Conservation (phyloP, 2,113 vertebrate species). For the Hyaena hyaena region DNA sequence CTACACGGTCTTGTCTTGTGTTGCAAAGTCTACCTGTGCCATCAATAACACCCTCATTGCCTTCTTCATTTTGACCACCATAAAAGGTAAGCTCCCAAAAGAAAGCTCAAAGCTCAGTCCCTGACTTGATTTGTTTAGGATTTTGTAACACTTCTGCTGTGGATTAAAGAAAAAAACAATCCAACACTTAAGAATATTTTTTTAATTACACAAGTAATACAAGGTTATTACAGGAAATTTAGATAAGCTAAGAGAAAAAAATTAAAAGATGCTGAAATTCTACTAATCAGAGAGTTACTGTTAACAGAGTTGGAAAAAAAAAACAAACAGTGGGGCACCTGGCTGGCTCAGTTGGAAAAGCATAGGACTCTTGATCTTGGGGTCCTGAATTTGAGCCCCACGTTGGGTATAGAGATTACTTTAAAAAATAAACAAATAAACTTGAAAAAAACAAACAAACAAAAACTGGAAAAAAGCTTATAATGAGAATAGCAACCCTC, state of each 20-base stretch:
- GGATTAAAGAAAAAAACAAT: background rate
- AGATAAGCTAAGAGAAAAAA: background rate
- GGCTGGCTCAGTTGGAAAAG: background rate
- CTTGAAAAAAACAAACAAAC: background rate
- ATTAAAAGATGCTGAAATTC: conserved; percentile 33
- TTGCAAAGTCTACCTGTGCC: conserved; percentile 97
- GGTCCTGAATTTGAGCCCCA: background rate
- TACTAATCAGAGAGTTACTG: conserved; percentile 13
- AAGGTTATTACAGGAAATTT: conserved; percentile 44
- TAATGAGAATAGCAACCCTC: background rate
- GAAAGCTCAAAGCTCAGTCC: background rate
- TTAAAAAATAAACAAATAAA: background rate
- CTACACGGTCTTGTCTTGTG: conserved; percentile 96
- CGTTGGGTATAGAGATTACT: background rate
- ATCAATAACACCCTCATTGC: conserved; percentile 95
- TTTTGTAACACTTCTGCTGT: background rate
- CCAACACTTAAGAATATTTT: background rate
- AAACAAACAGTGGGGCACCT: background rate
- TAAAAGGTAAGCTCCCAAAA: conserved; percentile 90
- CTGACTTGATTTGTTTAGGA: conserved; percentile 13
- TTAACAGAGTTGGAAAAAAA: background rate
- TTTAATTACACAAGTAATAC: background rate
- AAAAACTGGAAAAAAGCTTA: background rate
- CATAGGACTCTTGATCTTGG: background rate
- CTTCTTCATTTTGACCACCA: conserved; percentile 95